phyloP scores from a whole-genome alignment of 2,113 vertebrate species.

The Corvus hawaiiensis region DNA sequence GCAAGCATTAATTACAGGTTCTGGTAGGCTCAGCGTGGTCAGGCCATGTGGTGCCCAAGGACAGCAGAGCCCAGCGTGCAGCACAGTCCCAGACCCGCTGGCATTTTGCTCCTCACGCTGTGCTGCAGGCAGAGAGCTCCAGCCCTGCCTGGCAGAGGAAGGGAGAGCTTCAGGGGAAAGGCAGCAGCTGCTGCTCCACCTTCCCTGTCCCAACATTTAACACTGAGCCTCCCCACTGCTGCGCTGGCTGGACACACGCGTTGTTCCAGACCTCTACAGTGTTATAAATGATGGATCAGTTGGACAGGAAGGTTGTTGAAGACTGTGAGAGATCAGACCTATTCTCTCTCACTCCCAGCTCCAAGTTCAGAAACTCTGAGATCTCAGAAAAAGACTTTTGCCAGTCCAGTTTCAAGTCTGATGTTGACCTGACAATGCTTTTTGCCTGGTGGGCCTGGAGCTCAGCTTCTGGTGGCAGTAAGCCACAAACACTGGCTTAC shows the following conservation, averaged over 20 bases:
- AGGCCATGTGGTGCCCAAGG: rapidly evolving
- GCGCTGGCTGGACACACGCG: rapidly evolving
- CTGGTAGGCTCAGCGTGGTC: background rate
- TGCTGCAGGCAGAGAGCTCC: background rate
- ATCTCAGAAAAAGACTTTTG: background rate
- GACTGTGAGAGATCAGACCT: background rate
- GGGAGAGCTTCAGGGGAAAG: background rate
- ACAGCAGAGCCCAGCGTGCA: background rate
- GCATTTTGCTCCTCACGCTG: background rate
- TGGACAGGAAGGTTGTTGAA: background rate
- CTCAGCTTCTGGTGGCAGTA: background rate
- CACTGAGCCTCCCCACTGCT: background rate
- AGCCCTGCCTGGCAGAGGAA: background rate
- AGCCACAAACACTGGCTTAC: background rate
- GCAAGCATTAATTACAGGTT: background rate
- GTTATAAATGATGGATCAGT: background rate
- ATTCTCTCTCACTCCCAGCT: background rate
- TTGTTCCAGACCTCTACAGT: background rate
- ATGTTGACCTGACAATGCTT: too few species aligned
- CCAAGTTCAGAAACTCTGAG: background rate
- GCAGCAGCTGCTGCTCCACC: background rate
- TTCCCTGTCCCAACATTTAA: background rate
- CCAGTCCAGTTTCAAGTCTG: background rate
- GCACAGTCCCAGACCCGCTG: background rate
- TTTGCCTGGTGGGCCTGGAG: background rate